Evolutionary conservation across 2,888 invertebrate genomes (phyloP).

Genomic region (Siphonodentalium dalli): DNA sequence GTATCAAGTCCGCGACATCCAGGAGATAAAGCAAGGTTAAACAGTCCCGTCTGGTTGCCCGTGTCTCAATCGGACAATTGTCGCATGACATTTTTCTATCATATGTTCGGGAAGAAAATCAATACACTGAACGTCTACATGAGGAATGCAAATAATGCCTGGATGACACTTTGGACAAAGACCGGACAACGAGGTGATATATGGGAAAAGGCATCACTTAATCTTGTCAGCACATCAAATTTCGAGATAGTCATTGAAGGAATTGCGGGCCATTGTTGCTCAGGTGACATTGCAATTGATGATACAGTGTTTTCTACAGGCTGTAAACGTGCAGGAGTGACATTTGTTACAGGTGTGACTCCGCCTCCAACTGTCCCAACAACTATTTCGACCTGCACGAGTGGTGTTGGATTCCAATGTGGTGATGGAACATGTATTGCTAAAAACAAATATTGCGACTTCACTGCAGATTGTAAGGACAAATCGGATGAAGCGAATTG

Average conservation of each 20-base stretch:
- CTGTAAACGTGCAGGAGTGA: conserved; percentile 34
- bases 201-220: conserved; percentile 47
- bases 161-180: conserved; percentile 39
- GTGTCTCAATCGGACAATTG: conserved; percentile 31
- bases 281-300: conserved; percentile 58
- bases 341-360: conserved; percentile 36
- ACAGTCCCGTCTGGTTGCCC: conserved; percentile 38
- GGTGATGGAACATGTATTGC: conserved; percentile 41
- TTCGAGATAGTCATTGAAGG: conserved; percentile 56
- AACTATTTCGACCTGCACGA: conserved; percentile 32
- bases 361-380: conserved; percentile 35
- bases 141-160: conserved; percentile 31
- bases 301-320: conserved; percentile 50
- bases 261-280: conserved; percentile 35
- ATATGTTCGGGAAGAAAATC: conserved; percentile 49
- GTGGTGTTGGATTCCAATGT: conserved; percentile 42
- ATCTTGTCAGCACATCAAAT: conserved; percentile 31
- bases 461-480: conserved; percentile 42
- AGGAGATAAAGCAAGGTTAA: conserved; percentile 58
- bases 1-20: conserved; percentile 42
- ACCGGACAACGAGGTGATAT: conserved; percentile 37
- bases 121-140: conserved; percentile 49
- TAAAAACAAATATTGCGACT: conserved; percentile 45
- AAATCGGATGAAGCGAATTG: conserved; percentile 51
- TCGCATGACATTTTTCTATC: conserved; percentile 48